These are phyloP conservation scores for Emys orbicularis DNA, from an alignment of 2,797 vertebrate genomes.

Conservation along the genomic window DNA sequence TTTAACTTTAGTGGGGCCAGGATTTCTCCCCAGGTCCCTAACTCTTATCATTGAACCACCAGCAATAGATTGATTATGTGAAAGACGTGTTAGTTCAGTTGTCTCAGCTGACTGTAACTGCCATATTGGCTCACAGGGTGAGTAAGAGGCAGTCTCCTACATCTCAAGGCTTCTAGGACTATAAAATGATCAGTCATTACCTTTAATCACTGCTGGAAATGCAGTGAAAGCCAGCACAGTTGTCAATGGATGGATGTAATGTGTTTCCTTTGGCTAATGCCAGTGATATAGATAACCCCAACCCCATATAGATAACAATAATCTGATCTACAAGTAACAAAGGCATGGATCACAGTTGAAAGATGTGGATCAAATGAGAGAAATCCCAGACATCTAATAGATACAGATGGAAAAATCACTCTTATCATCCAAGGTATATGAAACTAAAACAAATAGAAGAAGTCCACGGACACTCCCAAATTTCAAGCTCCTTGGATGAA, in stretches of 20 bases:
- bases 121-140: neutral
- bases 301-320: neutral
- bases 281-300: neutral
- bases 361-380: neutral
- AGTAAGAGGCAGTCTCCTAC: neutral
- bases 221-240: neutral
- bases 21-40: neutral
- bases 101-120: neutral
- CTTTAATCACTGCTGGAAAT: neutral
- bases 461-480: too few species aligned
- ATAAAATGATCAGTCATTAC: neutral
- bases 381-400: neutral
- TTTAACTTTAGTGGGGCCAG: neutral
- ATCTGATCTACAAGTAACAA: neutral
- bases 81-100: neutral
- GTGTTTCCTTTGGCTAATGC: neutral
- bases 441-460: neutral
- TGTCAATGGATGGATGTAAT: neutral
- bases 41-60: neutral
- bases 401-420: neutral
- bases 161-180: neutral
- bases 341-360: rapidly evolving
- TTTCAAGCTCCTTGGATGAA: too few species aligned
- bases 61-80: neutral
- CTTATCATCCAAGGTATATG: neutral